Base-by-base conservation (phyloP, 2,888 invertebrate species). In the Pediacus dermestoides region DNA sequence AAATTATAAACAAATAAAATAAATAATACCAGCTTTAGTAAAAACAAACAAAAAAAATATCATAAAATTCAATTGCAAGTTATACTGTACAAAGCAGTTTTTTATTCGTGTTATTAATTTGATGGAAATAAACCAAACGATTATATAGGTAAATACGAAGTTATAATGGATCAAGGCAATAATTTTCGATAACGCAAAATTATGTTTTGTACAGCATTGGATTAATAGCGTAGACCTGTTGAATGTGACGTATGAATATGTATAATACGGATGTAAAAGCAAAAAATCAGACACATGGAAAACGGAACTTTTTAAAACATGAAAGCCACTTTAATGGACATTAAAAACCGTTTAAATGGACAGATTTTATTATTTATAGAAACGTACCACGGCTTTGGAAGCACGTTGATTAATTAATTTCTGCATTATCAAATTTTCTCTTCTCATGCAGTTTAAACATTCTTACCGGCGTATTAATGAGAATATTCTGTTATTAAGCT, bases 141-240 rank as follows among this genome's bases (percentile, higher is more conserved):
- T 18, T 18, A n/a, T 18, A n/a, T 7, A n/a, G 6, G 21, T 18
- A 18, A 18, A 18, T 18, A 18, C n/a, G 21, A 18, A 18, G 6
- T 18, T n/a, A 18, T 18, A 18, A 18, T n/a, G 21, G 21, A 18
- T 18, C 21, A 18, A n/a, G n/a, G 6, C 21, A 6, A 18, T 18
- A 18, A 18, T 18, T 18, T 18, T 6, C 21, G 21, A 18, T 18
- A 18, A 18, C 21, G 21, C 21, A 18, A 18, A 18, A 18, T 18
- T 18, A 18, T 18, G n/a, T 18, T 18, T 18, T 18, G 21, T 18
- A n/a, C 6, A 18, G 21, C 21, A 7, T 18, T 18, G 21, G n/a
- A 18, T 18, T 18, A 18, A 18, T 18, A 18, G 21, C 21, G n/a
- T n/a, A 18, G n/a, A 18, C 21, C 21, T 18, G 21, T 18, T 18